These are phyloP conservation scores for Sclerodermus sp. DNA, from an alignment of 2,888 invertebrate species.

Conservation along the genomic window DNA sequence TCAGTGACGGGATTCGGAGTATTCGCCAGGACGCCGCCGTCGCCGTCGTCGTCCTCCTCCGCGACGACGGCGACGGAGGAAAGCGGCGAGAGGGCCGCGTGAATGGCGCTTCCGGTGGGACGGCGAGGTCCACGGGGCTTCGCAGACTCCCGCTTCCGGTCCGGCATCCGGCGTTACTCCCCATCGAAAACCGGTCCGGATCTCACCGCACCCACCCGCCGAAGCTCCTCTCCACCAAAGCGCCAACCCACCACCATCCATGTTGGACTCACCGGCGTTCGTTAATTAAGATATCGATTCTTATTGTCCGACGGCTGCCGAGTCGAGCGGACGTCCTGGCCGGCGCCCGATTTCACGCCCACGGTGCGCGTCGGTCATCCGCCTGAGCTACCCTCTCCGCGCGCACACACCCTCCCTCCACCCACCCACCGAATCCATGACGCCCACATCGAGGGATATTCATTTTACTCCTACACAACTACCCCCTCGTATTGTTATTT, in stretches of 20 bases:
- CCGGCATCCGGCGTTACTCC: conserved; percentile 50
- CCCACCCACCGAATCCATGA: no score
- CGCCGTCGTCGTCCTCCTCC: no score
- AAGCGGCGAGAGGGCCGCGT: conserved; percentile 49
- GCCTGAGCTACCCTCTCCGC: no score
- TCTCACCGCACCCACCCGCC: conserved; percentile 27
- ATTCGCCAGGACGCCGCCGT: not conserved
- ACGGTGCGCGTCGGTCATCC: not conserved
- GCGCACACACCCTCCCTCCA: no score
- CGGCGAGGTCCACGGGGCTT: conserved; percentile 53
- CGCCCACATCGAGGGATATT: no score
- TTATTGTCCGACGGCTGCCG: conserved; percentile 47
- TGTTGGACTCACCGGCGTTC: conserved; percentile 39
- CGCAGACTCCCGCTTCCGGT: conserved; percentile 58
- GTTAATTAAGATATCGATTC: conserved; percentile 59
- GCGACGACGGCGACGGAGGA: conserved; percentile 6
- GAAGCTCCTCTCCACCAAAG: conserved; percentile 11
- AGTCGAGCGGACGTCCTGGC: conserved; percentile 43
- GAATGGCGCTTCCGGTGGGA: conserved; percentile 57
- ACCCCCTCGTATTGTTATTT: no score
- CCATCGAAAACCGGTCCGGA: conserved; percentile 46
- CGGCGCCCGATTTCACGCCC: conserved; percentile 35
- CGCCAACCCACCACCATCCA: conserved; percentile 7
- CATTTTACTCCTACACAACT: no score
- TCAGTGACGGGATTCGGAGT: conserved; percentile 27